Base-by-base conservation (phyloP, 2,113 vertebrate genomes). In the Carollia perspicillata region DNA sequence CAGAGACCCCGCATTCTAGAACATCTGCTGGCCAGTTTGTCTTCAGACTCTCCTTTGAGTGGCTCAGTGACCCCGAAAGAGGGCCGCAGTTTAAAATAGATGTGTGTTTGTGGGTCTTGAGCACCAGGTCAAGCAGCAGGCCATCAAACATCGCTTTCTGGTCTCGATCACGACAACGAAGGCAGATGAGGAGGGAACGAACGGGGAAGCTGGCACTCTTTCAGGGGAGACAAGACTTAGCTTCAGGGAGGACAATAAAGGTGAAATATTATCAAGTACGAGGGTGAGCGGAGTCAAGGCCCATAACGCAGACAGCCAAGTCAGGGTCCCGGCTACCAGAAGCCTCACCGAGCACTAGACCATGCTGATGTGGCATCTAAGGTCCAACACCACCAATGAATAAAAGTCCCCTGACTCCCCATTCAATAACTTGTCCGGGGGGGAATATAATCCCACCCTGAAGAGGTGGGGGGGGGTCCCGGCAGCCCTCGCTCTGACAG, bases 51-150 rank as follows among this genome's bases (percentile, higher is more conserved):
- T 69, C 30, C 69, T 81, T 74, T 63, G 26, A 78, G 63, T 63
- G 35, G 16, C 30, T 96, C 49, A 55, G 51, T 75, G 84, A 88
- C 42, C 71, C 22, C 89, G 63, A 89, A 16, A 90, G 40, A 85
- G 51, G 81, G 17, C 33, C 74, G 47, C 33, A 47, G 65, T 80
- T 92, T n/a, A 35, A 85, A 93, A 51, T 84, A 90, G 90, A 55
- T 49, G 47, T 89, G 78, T 75, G 92, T 78, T 49, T 63, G 42
- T 79, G 47, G n/a, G 35, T 8, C 49, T 74, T 89, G 55, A 68
- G 89, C 28, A 89, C 28, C 42, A 90, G 72, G 28, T 77, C 49
- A 89, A 95, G 66, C 96, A 84, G n/a, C 49, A 78, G 96, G 89
- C 74, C 92, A 78, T 89, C 71, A 78, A 89, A 92, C 87, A 89